phyloP scores from a whole-genome alignment of 2,113 vertebrate species.

The Cinclus cinclus region DNA sequence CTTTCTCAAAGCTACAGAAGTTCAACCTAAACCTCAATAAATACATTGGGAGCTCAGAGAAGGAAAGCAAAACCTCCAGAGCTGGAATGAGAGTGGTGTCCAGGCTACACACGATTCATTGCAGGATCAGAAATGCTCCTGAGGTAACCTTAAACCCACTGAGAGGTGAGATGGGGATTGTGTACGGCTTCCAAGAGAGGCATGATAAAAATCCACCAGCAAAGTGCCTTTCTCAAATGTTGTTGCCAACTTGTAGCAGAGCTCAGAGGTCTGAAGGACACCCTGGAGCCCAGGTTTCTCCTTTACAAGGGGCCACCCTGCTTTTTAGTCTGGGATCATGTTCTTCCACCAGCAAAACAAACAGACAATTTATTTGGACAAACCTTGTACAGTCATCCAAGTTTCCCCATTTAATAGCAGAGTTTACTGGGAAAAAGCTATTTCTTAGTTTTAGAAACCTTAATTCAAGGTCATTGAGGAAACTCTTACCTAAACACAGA shows the following conservation, averaged over 20 bases:
- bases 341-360: background rate
- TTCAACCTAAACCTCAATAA: background rate
- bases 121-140: background rate
- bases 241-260: background rate
- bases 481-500: background rate
- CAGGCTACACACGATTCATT: background rate
- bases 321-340: background rate
- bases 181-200: background rate
- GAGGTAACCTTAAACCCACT: background rate
- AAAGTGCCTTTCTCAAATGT: background rate
- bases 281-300: background rate
- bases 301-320: background rate
- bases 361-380: background rate
- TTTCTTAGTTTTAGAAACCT: background rate
- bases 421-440: background rate
- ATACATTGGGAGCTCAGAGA: background rate
- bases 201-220: background rate
- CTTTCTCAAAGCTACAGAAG: background rate
- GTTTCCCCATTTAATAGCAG: background rate
- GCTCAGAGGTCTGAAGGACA: background rate
- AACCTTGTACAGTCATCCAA: background rate
- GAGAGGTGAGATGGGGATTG: background rate
- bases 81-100: fast-evolving
- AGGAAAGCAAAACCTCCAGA: background rate
- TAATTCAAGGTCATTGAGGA: background rate